Conservation (phyloP, 2,888 invertebrate genomes). For the Athalia rosae region DNA sequence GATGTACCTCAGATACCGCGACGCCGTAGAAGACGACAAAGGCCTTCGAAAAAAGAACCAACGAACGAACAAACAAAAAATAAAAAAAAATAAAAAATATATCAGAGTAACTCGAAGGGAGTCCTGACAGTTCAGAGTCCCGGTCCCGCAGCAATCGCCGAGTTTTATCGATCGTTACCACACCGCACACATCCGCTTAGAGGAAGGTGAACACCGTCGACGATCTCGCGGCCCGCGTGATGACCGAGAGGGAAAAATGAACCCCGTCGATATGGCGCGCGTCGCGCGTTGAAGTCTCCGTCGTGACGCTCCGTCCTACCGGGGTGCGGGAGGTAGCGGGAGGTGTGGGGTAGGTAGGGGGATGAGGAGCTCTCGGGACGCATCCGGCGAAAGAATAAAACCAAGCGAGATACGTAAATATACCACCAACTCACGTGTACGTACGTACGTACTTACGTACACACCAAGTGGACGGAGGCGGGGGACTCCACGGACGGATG, state of each 20-base stretch:
- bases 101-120: no score
- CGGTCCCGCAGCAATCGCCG: neutral
- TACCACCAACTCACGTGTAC: neutral
- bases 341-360: slow-evolving; percentile 41
- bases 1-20: no score
- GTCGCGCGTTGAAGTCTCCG: slow-evolving; percentile 72
- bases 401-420: neutral
- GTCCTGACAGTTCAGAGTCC: neutral
- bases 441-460: no score
- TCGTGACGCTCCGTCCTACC: slow-evolving; percentile 40
- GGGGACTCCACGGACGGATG: neutral
- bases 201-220: neutral
- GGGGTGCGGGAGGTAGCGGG: slow-evolving; percentile 38
- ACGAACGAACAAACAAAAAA: no score
- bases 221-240: neutral
- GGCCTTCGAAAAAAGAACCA: no score
- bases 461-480: neutral
- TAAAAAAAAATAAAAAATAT: no score
- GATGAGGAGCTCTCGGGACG: neutral
- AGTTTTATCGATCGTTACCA: neutral
- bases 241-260: neutral
- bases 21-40: no score
- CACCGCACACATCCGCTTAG: neutral
- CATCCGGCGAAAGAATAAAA: slow-evolving; percentile 18
- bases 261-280: slow-evolving; percentile 42